A percentile compares a stretch with the other conserved stretches of the same genome.
Conservation (phyloP, 2,888 invertebrate species). For the Drosophila lutescens region DNA sequence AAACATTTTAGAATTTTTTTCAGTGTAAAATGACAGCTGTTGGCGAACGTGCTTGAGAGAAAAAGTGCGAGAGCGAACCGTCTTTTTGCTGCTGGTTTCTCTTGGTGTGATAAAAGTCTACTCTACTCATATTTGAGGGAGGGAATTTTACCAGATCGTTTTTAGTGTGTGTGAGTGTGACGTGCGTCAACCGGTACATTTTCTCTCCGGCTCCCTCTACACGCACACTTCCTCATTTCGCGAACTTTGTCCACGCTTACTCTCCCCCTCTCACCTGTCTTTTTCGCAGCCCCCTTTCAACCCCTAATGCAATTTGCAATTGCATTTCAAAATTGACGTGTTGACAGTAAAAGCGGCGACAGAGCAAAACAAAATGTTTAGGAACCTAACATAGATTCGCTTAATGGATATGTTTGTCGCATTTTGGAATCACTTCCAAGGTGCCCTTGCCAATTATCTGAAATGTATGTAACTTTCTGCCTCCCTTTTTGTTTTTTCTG, state of each 20-base stretch:
- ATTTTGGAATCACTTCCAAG: constrained; percentile 51
- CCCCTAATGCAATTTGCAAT: constrained; percentile 58
- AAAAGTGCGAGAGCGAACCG: constrained; percentile 12
- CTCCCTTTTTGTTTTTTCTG: constrained; percentile 16
- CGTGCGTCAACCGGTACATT: constrained; percentile 29
- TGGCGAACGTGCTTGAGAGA: constrained; percentile 10
- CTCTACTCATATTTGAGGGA: not conserved
- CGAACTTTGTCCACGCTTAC: constrained; percentile 20
- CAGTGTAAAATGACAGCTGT: constrained; percentile 29
- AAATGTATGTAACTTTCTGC: not conserved
- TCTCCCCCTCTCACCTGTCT: not conserved
- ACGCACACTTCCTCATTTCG: constrained; percentile 11
- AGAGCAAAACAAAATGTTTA: constrained; percentile 58
- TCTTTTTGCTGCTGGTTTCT: constrained; percentile 6
- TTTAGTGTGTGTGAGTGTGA: constrained; percentile 7
- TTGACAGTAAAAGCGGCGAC: constrained; percentile 44
- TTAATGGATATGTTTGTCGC: constrained; percentile 10
- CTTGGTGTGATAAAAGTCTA: constrained; percentile 28
- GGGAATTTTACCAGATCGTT: constrained; percentile 11
- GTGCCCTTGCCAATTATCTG: constrained; percentile 59
- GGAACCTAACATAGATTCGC: constrained; percentile 33
- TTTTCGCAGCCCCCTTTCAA: not conserved
- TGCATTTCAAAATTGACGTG: constrained; percentile 45
- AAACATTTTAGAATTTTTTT: not conserved
- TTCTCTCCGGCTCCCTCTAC: not conserved